Evolutionary conservation across 2,888 invertebrate species (phyloP).

Genomic region (Lepidonotus clava): DNA sequence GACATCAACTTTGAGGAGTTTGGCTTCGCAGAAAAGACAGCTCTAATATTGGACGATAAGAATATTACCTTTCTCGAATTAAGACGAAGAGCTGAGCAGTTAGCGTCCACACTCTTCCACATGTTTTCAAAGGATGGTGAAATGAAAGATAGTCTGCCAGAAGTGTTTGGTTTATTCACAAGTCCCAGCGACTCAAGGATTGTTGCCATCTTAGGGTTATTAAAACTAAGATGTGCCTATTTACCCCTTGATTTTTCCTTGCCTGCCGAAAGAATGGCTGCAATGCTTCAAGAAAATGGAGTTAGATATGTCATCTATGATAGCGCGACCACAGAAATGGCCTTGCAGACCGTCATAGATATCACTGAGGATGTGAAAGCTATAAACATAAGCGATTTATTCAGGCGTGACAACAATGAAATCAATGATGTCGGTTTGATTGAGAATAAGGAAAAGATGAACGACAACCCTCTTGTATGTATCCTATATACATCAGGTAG

Average conservation of each 20-base stretch:
- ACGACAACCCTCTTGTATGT: conserved; percentile 60
- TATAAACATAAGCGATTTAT: background rate
- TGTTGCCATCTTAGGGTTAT: conserved; percentile 80
- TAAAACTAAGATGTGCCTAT: conserved; percentile 66
- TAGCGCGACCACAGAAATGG: conserved; percentile 54
- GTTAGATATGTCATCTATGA: conserved; percentile 41
- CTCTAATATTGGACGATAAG: background rate
- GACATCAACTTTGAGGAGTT: background rate
- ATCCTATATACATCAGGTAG: conserved; percentile 93
- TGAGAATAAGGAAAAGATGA: too few relatives aligned
- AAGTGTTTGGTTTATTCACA: conserved; percentile 75
- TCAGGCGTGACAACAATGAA: background rate
- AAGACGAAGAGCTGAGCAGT: background rate
- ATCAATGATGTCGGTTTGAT: background rate
- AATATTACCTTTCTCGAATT: background rate
- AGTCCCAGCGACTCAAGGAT: conserved; percentile 24
- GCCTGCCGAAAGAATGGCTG: conserved; percentile 66
- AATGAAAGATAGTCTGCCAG: conserved; percentile 83
- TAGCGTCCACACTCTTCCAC: background rate
- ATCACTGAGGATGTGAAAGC: background rate
- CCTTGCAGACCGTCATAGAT: background rate
- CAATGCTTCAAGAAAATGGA: conserved; percentile 67
- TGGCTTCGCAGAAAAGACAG: background rate
- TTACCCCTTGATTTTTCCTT: conserved; percentile 69
- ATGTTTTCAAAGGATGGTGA: background rate